Conservation (phyloP, 2,113 vertebrate genomes). For the Mormyrus iriodes region DNA sequence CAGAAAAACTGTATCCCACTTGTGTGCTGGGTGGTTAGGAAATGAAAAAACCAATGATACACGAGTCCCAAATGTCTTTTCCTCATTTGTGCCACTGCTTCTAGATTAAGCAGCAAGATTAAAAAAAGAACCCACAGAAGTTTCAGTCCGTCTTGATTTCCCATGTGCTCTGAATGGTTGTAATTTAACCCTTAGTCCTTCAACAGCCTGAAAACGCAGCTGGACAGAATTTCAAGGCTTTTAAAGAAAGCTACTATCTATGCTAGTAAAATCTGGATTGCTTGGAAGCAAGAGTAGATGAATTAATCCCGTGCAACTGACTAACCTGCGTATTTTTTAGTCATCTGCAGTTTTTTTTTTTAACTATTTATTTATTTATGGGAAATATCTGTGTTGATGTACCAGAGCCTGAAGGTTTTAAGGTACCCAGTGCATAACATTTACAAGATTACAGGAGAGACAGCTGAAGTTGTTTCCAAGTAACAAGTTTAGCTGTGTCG, state of each 20-base stretch:
- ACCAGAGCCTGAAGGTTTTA: not conserved
- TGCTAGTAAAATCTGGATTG: not conserved
- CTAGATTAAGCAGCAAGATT: not conserved
- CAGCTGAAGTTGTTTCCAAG: not conserved
- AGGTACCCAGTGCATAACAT: not conserved
- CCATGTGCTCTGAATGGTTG: conserved; percentile 9
- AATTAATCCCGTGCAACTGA: not conserved
- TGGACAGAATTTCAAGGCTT: not conserved
- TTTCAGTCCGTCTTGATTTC: conserved; percentile 4
- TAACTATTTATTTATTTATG: not conserved
- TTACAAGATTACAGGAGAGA: not conserved
- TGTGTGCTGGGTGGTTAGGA: not conserved
- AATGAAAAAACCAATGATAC: not conserved
- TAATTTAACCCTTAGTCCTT: not conserved
- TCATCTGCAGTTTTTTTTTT: not conserved
- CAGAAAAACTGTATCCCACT: not conserved
- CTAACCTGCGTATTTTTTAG: not conserved
- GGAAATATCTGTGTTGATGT: not conserved
- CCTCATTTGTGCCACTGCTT: not conserved
- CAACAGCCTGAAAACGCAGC: not conserved
- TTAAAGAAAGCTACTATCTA: not conserved
- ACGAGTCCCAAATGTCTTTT: not conserved
- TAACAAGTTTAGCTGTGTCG: not conserved
- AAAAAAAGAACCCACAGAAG: not conserved
- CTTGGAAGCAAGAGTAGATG: not conserved